phyloP scores from a whole-genome alignment of 2,797 vertebrate genomes.

The Lacerta viridis region DNA sequence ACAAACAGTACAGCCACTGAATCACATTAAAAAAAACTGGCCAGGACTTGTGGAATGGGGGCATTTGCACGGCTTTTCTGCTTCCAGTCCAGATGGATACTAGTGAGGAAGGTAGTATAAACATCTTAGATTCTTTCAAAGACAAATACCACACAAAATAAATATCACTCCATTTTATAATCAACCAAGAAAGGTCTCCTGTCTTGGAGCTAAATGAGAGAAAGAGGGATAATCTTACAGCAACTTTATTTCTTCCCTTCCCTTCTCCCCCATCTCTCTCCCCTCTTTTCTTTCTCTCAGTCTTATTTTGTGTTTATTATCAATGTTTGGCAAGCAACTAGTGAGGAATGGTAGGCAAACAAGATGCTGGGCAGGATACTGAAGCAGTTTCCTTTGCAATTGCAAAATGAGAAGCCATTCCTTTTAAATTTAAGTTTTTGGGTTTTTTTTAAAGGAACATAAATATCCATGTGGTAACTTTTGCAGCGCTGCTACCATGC shows the following conservation, averaged over 20 bases:
- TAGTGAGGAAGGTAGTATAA: neutral
- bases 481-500: neutral
- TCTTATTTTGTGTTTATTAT: neutral
- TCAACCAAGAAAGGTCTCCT: neutral
- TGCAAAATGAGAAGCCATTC: neutral
- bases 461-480: neutral
- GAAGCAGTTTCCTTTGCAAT: neutral
- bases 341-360: too few species aligned
- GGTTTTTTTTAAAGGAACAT: neutral
- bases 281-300: neutral
- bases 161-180: neutral
- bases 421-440: neutral
- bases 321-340: neutral
- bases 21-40: neutral
- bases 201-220: neutral
- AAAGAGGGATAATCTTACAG: neutral
- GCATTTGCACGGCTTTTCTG: neutral
- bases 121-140: constrained; percentile 15
- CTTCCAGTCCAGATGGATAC: neutral
- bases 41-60: neutral
- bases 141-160: neutral
- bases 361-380: neutral
- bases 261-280: neutral
- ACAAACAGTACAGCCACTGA: neutral
- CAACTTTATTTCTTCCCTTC: neutral